phyloP scores from a whole-genome alignment of 2,113 vertebrate species.

The Tamias sibiricus region DNA sequence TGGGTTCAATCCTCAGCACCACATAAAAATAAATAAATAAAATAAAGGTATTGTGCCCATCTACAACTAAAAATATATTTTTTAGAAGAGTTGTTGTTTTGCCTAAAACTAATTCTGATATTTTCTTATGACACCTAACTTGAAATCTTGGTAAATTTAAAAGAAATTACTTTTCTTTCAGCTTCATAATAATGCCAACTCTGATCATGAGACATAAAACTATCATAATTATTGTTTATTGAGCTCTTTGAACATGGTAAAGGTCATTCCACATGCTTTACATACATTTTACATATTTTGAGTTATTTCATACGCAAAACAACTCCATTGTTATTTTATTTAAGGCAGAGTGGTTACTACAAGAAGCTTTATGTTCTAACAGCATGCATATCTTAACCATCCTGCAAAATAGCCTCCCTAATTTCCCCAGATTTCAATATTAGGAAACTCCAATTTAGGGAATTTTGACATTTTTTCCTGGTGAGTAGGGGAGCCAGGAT shows the following conservation, averaged over 20 bases:
- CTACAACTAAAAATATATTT: no score
- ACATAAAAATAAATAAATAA: no score
- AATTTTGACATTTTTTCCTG: background rate
- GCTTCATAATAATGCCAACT: background rate
- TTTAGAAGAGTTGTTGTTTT: background rate
- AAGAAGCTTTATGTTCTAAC: background rate
- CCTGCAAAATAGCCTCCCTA: background rate
- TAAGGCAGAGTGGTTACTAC: background rate
- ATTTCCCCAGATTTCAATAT: background rate
- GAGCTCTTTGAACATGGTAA: background rate
- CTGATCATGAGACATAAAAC: background rate
- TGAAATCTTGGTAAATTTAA: background rate
- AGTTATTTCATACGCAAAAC: constrained; percentile 22
- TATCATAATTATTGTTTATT: background rate
- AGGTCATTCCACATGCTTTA: background rate
- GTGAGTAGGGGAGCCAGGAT: background rate
- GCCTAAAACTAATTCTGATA: background rate
- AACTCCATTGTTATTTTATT: background rate
- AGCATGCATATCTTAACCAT: background rate
- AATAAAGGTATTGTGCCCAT: no score
- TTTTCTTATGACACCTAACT: background rate
- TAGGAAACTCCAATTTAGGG: background rate
- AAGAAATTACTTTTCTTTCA: background rate
- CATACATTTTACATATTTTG: background rate
- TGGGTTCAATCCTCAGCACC: no score